These are phyloP conservation scores for Rhysida immarginata DNA, from an alignment of 1,140 invertebrate species.

Conservation along the genomic window DNA sequence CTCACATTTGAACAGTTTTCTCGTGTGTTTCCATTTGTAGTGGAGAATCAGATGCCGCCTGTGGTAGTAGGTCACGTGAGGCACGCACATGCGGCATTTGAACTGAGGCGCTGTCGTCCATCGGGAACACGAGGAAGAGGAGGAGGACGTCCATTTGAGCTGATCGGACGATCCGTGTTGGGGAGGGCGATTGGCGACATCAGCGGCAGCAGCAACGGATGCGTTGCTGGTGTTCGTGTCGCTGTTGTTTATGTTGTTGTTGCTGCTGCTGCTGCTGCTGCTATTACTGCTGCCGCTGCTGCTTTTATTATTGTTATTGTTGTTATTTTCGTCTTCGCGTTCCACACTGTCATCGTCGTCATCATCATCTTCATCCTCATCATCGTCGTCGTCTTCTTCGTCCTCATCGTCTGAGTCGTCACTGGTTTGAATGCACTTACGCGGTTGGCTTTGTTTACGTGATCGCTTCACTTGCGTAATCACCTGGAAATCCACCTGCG, in stretches of 20 bases:
- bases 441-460: constrained; percentile 33
- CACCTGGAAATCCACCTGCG: constrained; percentile 16
- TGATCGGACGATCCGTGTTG: too few species aligned
- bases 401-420: not conserved
- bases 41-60: constrained; percentile 14
- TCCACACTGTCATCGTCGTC: too few species aligned
- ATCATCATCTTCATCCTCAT: too few species aligned
- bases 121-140: too few species aligned
- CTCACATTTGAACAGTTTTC: constrained; percentile 26
- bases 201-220: too few species aligned
- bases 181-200: too few species aligned
- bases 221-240: too few species aligned
- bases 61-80: not conserved
- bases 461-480: constrained; percentile 23
- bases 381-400: too few species aligned
- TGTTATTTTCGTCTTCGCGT: too few species aligned
- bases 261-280: not conserved
- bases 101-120: too few species aligned
- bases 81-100: not conserved
- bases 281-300: not conserved
- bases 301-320: too few species aligned
- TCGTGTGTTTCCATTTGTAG: constrained; percentile 18
- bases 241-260: not conserved
- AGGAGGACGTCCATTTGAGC: too few species aligned
- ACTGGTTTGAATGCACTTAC: constrained; percentile 27